These are phyloP conservation scores for Polietes domitor DNA, from an alignment of 2,888 invertebrate genomes.

Conservation along the genomic window DNA sequence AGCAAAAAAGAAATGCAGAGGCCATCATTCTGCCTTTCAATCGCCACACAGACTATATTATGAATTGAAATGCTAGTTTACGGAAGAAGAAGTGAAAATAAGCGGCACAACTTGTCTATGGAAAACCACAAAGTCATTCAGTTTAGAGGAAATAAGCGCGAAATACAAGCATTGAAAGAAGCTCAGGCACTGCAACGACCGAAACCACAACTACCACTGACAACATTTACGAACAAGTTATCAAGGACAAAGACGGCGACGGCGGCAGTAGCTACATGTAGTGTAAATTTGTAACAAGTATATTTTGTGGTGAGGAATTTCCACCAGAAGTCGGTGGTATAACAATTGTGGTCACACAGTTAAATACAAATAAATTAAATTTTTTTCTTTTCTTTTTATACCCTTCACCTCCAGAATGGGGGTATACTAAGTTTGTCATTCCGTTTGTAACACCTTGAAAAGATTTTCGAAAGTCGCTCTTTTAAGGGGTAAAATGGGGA, in stretches of 20 bases:
- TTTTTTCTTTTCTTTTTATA: neutral
- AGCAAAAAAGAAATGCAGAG: neutral
- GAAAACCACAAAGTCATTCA: conserved; percentile 1
- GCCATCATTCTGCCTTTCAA: conserved; percentile 26
- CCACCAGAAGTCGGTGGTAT: neutral
- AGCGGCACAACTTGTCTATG: conserved; percentile 8
- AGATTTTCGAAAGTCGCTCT: too few species aligned
- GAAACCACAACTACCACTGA: neutral
- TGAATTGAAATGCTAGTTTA: conserved; percentile 24
- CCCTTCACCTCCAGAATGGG: too few species aligned
- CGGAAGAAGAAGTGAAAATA: neutral
- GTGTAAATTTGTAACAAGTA: conserved; percentile 31
- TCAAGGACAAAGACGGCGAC: conserved; percentile 40
- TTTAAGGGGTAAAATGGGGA: too few species aligned
- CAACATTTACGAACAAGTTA: conserved; percentile 52
- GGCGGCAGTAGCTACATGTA: neutral
- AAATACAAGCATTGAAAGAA: conserved; percentile 7
- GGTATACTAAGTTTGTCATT: too few species aligned
- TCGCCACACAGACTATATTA: neutral
- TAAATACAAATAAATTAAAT: too few species aligned
- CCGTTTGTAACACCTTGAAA: too few species aligned
- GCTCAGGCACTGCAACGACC: neutral
- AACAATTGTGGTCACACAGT: neutral
- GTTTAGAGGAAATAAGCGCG: conserved; percentile 10
- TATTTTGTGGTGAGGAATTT: neutral